Evolutionary conservation across 2,113 vertebrate genomes (phyloP).

Genomic region (Dasyornis broadbenti): DNA sequence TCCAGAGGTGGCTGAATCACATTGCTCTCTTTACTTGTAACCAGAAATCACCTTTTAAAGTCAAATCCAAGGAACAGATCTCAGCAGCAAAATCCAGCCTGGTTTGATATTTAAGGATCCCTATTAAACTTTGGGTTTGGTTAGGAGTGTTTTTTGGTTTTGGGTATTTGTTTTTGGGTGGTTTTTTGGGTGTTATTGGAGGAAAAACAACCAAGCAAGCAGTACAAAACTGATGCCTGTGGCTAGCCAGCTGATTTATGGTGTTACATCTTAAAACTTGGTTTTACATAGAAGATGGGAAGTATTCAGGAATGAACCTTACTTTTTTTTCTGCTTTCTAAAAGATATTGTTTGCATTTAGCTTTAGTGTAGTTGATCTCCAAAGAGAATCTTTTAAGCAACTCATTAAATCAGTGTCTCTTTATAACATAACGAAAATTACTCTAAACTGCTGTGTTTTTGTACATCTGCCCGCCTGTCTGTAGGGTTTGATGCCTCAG

Average conservation of each 20-base stretch:
- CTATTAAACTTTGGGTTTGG: neutral
- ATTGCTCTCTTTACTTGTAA: neutral
- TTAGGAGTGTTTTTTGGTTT: neutral
- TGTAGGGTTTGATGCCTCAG: neutral
- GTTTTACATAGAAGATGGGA: neutral
- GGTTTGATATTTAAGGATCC: neutral
- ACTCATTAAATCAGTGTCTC: neutral
- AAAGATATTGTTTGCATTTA: neutral
- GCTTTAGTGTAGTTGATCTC: neutral
- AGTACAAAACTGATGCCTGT: neutral
- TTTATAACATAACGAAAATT: neutral
- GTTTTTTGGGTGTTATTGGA: no score
- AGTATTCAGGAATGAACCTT: accelerated
- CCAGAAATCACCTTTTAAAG: neutral
- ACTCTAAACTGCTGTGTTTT: neutral
- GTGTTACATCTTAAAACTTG: neutral
- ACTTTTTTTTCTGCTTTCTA: neutral
- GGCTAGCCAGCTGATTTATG: neutral
- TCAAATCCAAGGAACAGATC: neutral
- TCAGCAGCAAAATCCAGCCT: neutral
- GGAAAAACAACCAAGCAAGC: neutral
- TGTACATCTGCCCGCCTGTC: accelerated
- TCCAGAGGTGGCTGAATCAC: neutral
- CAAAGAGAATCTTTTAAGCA: neutral
- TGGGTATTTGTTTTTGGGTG: no score